Percentiles rank a stretch among this genome's conserved stretches.
Conservation (phyloP, 2,113 vertebrate species). For the Eudyptes chrysolophus region DNA sequence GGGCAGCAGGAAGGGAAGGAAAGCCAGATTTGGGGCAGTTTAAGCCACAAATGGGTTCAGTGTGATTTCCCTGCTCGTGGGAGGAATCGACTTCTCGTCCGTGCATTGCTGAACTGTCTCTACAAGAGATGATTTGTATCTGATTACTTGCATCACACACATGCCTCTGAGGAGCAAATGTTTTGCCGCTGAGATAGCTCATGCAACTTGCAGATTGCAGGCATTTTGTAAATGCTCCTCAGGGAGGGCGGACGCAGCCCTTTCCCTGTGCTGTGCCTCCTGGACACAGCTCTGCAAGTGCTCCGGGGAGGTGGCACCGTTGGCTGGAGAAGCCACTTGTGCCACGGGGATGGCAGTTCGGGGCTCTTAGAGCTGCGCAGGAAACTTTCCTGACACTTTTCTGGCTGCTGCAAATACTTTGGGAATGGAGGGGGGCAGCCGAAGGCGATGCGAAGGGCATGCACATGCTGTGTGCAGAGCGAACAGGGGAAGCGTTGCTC, state of each 20-base stretch:
- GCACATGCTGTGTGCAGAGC: rapidly evolving
- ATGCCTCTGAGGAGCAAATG: background rate
- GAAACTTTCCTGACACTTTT: background rate
- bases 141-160: background rate
- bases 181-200: background rate
- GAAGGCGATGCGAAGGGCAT: rapidly evolving
- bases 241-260: background rate
- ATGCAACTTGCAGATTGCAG: background rate
- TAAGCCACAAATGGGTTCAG: background rate
- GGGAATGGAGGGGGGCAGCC: background rate
- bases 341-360: rapidly evolving
- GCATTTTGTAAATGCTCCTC: background rate
- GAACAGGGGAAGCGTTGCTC: rapidly evolving
- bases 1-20: background rate
- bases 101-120: background rate
- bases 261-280: rapidly evolving
- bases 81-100: background rate
- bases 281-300: rapidly evolving
- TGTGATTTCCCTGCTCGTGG: background rate
- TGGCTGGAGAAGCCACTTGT: no score
- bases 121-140: background rate
- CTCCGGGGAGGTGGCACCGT: rapidly evolving
- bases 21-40: background rate
- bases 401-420: background rate
- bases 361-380: rapidly evolving